phyloP scores from a whole-genome alignment of 2,113 vertebrate genomes.

The Elephantulus edwardii region DNA sequence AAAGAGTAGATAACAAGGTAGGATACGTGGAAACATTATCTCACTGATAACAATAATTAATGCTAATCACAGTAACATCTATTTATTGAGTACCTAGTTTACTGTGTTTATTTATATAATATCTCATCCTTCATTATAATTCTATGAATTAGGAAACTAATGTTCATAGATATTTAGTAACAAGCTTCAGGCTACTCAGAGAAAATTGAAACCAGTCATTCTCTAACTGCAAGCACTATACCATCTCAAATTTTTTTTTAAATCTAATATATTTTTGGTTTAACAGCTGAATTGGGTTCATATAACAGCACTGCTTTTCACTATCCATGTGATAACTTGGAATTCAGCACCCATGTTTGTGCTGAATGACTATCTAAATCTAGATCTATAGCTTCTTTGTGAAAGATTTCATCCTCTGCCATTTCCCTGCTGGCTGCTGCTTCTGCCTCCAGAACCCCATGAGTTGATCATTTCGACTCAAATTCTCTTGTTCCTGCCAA shows the following conservation, averaged over 20 bases:
- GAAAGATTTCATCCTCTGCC: constrained; percentile 11
- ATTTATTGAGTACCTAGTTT: constrained; percentile 54
- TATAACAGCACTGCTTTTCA: constrained; percentile 1
- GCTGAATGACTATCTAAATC: constrained; percentile 9
- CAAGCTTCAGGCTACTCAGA: neutral
- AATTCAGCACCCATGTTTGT: constrained; percentile 20
- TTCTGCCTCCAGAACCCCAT: neutral
- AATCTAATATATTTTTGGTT: constrained; percentile 3
- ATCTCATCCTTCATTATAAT: constrained; percentile 22
- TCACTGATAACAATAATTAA: constrained; percentile 34
- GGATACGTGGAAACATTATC: constrained; percentile 51
- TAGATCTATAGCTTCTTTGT: constrained; percentile 36
- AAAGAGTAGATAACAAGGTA: constrained; percentile 56
- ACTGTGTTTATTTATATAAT: constrained; percentile 9
- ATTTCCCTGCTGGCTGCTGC: neutral
- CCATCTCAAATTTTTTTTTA: neutral
- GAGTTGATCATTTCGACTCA: constrained; percentile 27
- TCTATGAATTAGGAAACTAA: constrained; percentile 38
- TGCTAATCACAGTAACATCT: constrained; percentile 44
- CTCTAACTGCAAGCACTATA: neutral
- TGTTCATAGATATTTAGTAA: constrained; percentile 1
- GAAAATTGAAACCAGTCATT: neutral
- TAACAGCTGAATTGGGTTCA: constrained; percentile 1
- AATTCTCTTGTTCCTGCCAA: constrained; percentile 13
- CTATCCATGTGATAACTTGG: neutral